Base-by-base conservation (phyloP, 2,113 vertebrate genomes). In the Struthidea cinerea region DNA sequence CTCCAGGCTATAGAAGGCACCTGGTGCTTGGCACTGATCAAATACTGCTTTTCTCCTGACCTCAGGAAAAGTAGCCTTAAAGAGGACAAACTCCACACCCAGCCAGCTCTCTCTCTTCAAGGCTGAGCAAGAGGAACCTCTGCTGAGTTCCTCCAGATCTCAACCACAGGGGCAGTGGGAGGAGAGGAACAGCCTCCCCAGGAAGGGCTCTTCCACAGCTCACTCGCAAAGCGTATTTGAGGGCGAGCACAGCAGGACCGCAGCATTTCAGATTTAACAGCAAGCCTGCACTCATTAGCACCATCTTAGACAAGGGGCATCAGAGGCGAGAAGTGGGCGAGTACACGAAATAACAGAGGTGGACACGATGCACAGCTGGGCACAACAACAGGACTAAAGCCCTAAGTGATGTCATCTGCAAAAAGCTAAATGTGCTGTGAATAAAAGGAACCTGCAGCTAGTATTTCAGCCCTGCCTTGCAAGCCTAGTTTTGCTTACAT, bases 401-500 rank as follows among this genome's bases (percentile, higher is more conserved):
- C 79, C 49, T 57, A 91, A 95, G 90, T 93, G 96, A 96, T 87
- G 77, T 90, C 94, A 96, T 93, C 96, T 96, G 96, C 87, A 77
- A 94, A 89, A 74, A 92, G 88, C 93, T 94, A 82, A 97, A 96
- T 87, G 74, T 22, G 2, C 78, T 75, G 41, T 56, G 95, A 89
- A 93, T 89, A 90, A 95, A 92, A 69, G 90, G 47, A 86, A 88
- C 63, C 92, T 76, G 92, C 90, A 96, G 95, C 78, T 91, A 95
- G 68, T 89, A 92, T 93, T 84, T 90, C 78, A 97, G 93, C 71
- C 87, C 39, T 75, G 82, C 91, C 57, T 85, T 50, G 88, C 64
- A 59, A 64, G 93, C 89, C 90, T 97, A 95, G 89, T 95, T 92
- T 70, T 92, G 96, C 94, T 96, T 95, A 93, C 73, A 95, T 64